Conservation (phyloP, 2,797 vertebrate genomes). For the Rhynchotus rufescens region DNA sequence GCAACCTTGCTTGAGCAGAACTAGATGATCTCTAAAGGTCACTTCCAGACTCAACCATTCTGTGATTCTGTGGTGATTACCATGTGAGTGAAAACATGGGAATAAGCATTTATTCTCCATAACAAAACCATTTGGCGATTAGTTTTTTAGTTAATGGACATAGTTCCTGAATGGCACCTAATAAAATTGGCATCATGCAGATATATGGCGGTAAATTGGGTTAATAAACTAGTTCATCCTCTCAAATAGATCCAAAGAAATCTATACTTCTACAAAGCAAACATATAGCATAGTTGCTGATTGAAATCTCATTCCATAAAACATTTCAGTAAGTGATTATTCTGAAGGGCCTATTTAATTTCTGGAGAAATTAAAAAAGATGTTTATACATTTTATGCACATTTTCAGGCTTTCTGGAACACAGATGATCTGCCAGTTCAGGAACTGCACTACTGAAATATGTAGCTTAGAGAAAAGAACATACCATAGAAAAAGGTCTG, state of each 20-base stretch:
- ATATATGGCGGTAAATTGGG: constrained; percentile 23
- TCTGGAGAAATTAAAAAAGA: neutral
- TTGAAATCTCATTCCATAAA: constrained; percentile 46
- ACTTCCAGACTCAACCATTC: too few relatives aligned
- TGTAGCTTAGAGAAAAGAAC: fast-evolving
- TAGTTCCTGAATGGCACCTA: constrained; percentile 3
- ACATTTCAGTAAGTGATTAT: neutral
- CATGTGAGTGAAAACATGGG: fast-evolving
- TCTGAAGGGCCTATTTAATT: constrained; percentile 27
- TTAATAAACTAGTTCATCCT: constrained; percentile 11
- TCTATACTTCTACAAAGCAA: constrained; percentile 28
- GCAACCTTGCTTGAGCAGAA: too few relatives aligned
- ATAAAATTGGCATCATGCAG: constrained; percentile 1
- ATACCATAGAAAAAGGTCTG: neutral
- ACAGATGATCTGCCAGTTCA: neutral
- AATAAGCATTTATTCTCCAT: neutral
- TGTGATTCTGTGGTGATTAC: neutral
- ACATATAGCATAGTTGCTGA: neutral
- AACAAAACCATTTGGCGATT: neutral
- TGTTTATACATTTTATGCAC: fast-evolving
- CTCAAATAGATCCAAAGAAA: constrained; percentile 48
- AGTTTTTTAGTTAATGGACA: constrained; percentile 10
- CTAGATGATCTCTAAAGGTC: neutral
- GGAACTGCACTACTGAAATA: neutral
- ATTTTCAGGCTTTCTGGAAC: neutral